phyloP scores from a whole-genome alignment of 2,113 vertebrate genomes.

The Mormyrus lacerda region DNA sequence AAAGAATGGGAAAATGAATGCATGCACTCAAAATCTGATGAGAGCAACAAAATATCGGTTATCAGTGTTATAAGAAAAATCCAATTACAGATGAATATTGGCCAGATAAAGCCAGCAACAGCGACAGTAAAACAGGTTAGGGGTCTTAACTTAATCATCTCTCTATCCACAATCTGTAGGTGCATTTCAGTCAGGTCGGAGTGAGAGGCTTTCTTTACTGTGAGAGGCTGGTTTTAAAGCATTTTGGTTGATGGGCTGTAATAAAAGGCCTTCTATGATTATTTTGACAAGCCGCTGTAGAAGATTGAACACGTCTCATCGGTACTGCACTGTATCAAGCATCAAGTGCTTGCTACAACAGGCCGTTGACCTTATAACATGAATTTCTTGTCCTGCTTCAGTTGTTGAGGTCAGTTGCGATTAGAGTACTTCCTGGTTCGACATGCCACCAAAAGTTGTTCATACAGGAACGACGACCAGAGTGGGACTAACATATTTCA shows the following conservation, averaged over 20 bases:
- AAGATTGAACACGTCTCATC: neutral
- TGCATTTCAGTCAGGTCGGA: neutral
- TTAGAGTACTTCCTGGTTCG: neutral
- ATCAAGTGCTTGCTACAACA: neutral
- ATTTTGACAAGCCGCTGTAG: neutral
- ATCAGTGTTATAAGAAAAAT: neutral
- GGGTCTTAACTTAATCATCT: neutral
- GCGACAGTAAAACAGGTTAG: neutral
- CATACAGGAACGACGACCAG: neutral
- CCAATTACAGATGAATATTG: neutral
- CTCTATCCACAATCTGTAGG: neutral
- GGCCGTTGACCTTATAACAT: neutral
- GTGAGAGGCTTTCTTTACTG: neutral
- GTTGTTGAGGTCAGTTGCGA: neutral
- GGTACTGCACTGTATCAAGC: neutral
- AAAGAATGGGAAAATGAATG: neutral
- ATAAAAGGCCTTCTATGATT: neutral
- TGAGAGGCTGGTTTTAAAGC: neutral
- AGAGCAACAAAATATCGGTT: neutral
- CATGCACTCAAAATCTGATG: neutral
- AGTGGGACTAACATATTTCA: conserved; percentile 5
- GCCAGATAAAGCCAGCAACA: neutral
- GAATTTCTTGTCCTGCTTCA: neutral
- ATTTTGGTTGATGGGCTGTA: neutral
- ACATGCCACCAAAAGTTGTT: neutral